Base-by-base conservation (phyloP, 2,797 vertebrate genomes). In the Cyclopterus lumpus region DNA sequence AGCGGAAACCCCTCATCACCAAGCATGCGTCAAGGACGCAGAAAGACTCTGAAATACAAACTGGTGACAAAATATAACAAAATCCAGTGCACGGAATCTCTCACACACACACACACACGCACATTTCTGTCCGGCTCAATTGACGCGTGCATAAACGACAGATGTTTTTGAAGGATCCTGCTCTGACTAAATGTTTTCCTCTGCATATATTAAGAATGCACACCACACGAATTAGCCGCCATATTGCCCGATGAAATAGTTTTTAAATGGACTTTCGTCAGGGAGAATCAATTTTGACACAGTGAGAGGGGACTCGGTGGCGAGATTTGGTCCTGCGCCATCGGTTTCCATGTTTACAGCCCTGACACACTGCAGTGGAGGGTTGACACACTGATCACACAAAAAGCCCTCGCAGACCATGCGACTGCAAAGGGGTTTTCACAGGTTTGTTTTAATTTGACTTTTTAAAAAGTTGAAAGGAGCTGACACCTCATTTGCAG, bases 291-390 rank as follows among this genome's bases (percentile, higher is more conserved):
- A 78, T 84, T 83, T 73, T 86, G 85, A 89, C 87, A 85, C 83
- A 82, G 85, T 77, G 63, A 38, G 82, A n/a, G 51, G 69, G 69
- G 87, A 75, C 69, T 57, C 84, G 61, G 86, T 62, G 60, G 73
- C 16, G 59, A 70, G 84, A 82, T 84, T 67, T 87, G 86, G 80
- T 89, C 86, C 38, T 70, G 79, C 71, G 78, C 84, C 85, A 89
- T 87, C 75, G 71, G 63, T 86, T 88, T 88, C 82, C 81, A 86
- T 89, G 85, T 86, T 88, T 83, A 83, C 85, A 74, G 57, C 81
- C 70, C 66, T 72, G 62, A n/a, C n/a, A 67, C 68, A 53, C 71
- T n/a, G 51, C 70, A 77, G 61, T 57, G 68, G 70, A 79, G 63
- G 57, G 68, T 58, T 79, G 71, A 81, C 82, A 88, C 75, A 88